A percentile compares a stretch with the other conserved stretches of the same genome.
Conservation (phyloP, 2,888 invertebrate species). For the Dermolepida albohirtum region DNA sequence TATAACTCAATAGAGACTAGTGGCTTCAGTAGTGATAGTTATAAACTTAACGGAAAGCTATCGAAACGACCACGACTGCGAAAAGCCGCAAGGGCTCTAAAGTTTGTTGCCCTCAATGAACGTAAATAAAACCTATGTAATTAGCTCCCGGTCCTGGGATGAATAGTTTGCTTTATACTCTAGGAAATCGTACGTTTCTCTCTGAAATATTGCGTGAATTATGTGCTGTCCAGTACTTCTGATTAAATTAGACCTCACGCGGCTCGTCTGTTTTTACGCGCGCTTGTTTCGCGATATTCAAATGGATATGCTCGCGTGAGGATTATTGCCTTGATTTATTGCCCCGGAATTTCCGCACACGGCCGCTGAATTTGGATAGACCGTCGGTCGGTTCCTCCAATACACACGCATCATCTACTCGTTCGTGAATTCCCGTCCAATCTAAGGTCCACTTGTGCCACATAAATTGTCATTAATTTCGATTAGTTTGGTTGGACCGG, state of each 20-base stretch:
- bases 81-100: slow-evolving; percentile 33
- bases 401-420: too few species aligned
- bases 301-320: slow-evolving; percentile 24
- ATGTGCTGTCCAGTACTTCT: slow-evolving; percentile 25
- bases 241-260: slow-evolving; percentile 31
- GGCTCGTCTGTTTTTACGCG: slow-evolving; percentile 15
- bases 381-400: too few species aligned
- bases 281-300: slow-evolving; percentile 23
- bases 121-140: slow-evolving; percentile 44
- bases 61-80: slow-evolving; percentile 24
- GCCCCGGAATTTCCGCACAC: slow-evolving; percentile 2
- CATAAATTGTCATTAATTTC: too few species aligned
- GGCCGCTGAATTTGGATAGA: neutral
- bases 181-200: slow-evolving; percentile 29
- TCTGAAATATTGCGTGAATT: slow-evolving; percentile 31
- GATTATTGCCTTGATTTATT: slow-evolving; percentile 30
- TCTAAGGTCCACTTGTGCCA: too few species aligned
- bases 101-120: slow-evolving; percentile 43
- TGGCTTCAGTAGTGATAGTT: neutral
- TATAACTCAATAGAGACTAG: too few species aligned
- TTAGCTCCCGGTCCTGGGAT: slow-evolving; percentile 36
- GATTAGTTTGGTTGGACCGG: too few species aligned
- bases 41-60: neutral
- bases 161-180: slow-evolving; percentile 40
- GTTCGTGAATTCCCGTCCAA: too few species aligned